phyloP scores from a whole-genome alignment of 2,797 vertebrate species.

The Syngnathus acus region DNA sequence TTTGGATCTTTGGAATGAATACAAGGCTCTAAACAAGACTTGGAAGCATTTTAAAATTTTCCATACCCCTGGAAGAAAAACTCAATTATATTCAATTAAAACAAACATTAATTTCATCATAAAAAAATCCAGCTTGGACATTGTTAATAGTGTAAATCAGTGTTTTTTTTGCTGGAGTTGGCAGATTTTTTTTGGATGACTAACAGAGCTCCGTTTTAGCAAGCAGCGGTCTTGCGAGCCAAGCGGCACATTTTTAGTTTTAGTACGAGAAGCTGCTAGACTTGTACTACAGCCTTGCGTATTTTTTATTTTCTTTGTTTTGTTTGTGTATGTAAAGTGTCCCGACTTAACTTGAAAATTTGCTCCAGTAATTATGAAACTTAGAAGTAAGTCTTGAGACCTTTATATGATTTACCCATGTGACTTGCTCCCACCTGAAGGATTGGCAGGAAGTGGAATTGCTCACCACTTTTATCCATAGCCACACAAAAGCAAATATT shows the following conservation, averaged over 20 bases:
- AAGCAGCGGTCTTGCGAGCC: not conserved
- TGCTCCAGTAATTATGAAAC: not conserved
- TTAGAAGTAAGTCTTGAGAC: not conserved
- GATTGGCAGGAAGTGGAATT: not conserved
- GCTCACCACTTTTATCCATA: not conserved
- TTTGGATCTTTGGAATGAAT: not conserved
- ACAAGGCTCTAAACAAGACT: not conserved
- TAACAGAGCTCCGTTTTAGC: not conserved
- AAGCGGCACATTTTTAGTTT: not conserved
- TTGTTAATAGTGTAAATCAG: not conserved
- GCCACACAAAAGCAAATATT: constrained; percentile 12
- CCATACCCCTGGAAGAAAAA: not conserved
- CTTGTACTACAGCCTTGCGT: not conserved
- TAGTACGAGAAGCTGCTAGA: not conserved
- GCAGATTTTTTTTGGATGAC: not conserved
- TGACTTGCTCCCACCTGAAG: not conserved
- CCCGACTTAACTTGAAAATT: not conserved
- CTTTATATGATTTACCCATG: not conserved
- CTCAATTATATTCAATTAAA: constrained; percentile 1
- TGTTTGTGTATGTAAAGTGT: too few relatives aligned
- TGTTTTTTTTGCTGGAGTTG: not conserved
- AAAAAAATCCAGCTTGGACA: not conserved
- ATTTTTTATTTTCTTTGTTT: too few relatives aligned
- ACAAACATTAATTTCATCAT: not conserved
- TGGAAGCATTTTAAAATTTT: not conserved